These are phyloP conservation scores for Asarcornis scutulata DNA, from an alignment of 2,113 vertebrate genomes.

Conservation along the genomic window DNA sequence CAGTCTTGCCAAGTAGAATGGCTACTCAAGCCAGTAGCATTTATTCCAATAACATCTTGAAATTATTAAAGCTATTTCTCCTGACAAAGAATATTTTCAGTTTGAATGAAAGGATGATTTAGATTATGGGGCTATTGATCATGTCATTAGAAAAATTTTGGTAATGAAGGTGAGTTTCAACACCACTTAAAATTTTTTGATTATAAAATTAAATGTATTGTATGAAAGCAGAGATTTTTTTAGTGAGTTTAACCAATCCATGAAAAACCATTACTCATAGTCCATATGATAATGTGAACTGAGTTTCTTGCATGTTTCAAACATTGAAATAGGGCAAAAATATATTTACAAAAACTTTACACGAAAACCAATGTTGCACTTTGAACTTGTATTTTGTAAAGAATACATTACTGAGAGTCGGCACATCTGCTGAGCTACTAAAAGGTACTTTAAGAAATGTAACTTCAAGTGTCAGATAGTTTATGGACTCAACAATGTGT, in stretches of 20 bases:
- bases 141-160: conserved; percentile 80
- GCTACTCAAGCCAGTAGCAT: conserved; percentile 86
- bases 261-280: not conserved
- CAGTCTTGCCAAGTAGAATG: conserved; percentile 86
- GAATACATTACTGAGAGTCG: not conserved
- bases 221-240: not conserved
- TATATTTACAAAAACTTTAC: not conserved
- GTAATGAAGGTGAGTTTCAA: conserved; percentile 79
- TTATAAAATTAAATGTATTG: not conserved
- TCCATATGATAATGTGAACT: not conserved
- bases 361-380: not conserved
- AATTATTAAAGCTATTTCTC: conserved; percentile 87
- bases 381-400: not conserved
- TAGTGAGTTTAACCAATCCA: not conserved
- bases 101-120: conserved; percentile 82
- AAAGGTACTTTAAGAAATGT: not conserved
- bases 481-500: not conserved
- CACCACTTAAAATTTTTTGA: not conserved
- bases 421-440: not conserved
- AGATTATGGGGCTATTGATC: conserved; percentile 80
- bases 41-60: conserved; percentile 88
- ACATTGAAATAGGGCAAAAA: not conserved
- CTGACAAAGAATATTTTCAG: conserved; percentile 85
- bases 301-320: not conserved
- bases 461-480: not conserved